Evolutionary conservation across 2,888 invertebrate genomes (phyloP), one percentile per base, ranked within the genome.

Genomic region (Rugalucina vietnamica): DNA sequence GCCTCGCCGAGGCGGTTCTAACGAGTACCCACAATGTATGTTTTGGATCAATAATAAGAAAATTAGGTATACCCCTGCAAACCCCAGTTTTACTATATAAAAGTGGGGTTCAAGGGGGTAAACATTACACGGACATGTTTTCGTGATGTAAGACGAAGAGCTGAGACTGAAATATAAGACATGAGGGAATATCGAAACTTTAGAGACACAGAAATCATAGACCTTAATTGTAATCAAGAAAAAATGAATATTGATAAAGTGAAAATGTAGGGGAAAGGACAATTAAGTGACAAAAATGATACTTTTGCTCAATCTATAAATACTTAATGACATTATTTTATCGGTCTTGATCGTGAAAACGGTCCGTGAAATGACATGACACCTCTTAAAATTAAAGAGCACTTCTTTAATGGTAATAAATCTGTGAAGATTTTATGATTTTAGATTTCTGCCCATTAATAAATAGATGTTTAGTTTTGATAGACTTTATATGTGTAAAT

Each of bases 381-480:
- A 65, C 65, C 65, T 65, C 24, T 65, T 65, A n/a, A 65, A 65
- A 65, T 65, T 65, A 65, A 65, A 65, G 65, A 65, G 65, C 24
- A 18, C 24, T 65, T 65, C 65, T 34, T 65, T 65, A 65, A 65
- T 65, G 65, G 65, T 65, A 8, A 65, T 65, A 65, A 65, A 65
- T 29, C 18, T 34, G 21, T 34, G 34, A 65, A 29, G 34, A 21
- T 65, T 65, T 65, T 65, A 65, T 65, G 65, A 65, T 65, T 65
- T 65, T 3, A 18, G 65, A 12, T 65, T 34, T 65, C 65, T 65
- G 65, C 65, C 65, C 29, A 65, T 65, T 65, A 65, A 65, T 65
- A 65, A 65, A 65, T 34, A 65, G 65, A 65, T 65, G 65, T 65
- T 65, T n/a, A 34, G 18, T 5, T 32, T 65, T 65, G 65, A 65